Evolutionary conservation across 2,797 vertebrate species (phyloP).

Genomic region (Galaxias olidus): DNA sequence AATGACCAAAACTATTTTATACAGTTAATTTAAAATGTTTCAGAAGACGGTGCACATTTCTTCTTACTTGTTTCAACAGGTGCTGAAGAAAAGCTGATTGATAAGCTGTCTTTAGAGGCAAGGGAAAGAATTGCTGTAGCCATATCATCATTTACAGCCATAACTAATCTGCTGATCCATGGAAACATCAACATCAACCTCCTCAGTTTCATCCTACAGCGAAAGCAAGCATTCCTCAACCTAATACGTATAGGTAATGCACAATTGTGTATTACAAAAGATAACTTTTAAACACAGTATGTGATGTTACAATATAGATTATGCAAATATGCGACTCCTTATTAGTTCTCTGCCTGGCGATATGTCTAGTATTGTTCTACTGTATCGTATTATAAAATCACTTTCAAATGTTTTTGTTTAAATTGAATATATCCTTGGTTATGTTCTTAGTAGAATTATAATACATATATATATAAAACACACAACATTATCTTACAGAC

Average conservation of each 20-base stretch:
- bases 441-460: neutral
- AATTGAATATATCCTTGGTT: too few relatives aligned
- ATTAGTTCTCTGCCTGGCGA: too few relatives aligned
- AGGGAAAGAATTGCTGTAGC: constrained; percentile 68
- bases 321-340: too few relatives aligned
- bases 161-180: constrained; percentile 44
- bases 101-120: constrained; percentile 72
- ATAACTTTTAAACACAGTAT: neutral
- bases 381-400: too few relatives aligned
- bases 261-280: neutral
- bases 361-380: too few relatives aligned
- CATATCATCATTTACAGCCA: constrained; percentile 66
- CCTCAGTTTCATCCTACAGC: constrained; percentile 72
- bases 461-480: too few relatives aligned
- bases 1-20: too few relatives aligned
- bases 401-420: too few relatives aligned
- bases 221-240: constrained; percentile 57
- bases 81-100: constrained; percentile 63
- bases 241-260: constrained; percentile 81
- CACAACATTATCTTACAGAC: constrained; percentile 48
- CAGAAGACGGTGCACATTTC: too few relatives aligned
- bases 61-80: constrained; percentile 62
- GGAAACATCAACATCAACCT: constrained; percentile 73
- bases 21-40: too few relatives aligned
- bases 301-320: neutral